Base-by-base conservation (phyloP, 1,140 invertebrate species). In the Telenomus remus region DNA sequence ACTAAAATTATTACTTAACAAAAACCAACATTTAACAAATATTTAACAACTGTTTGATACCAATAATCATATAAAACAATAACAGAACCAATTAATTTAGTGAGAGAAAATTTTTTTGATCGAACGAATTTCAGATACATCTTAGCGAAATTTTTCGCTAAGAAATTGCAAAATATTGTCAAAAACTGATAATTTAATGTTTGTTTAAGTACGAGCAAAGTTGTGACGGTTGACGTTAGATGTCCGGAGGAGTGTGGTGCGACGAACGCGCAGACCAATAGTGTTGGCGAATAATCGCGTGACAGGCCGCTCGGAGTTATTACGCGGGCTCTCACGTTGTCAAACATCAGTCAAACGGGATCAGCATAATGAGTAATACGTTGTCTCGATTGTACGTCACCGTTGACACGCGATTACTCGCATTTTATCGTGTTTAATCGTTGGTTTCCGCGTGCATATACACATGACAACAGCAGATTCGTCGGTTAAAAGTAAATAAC, bases 401-500 rank as follows among this genome's bases (percentile, higher is more conserved):
- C n/a, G 43, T 12, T 11, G 13, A 11, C 43, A 44, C 43, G 43
- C 44, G 13, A 50, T 57, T 13, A 55, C n/a, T 59, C 65, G 42
- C 43, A 10, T 6, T 7, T 16, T 57, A 53, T 59, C 53, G 59
- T 53, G 11, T 16, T 47, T 34, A 39, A 71, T 63, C 68, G 53
- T 71, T 53, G 42, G 49, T 76, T 76, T 64, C 73, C 65, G 65
- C 53, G 51, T 76, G 19, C 10, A 42, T 44, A 27, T 49, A 61
- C 34, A 42, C 48, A 37, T 37, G 8, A n/a, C 34, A n/a, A 44
- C 37, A 39, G 37, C 10, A 51, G 33, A 63, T 51, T 43, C 0
- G 7, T 10, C 37, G 42, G 16, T 35, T 75, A 75, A 75, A 75
- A 75, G 72, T 75, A 75, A 75, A 75, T 59, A 74, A 64, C 72